These are phyloP conservation scores for Papilio protenor DNA, from an alignment of 2,888 invertebrate genomes.

Conservation along the genomic window DNA sequence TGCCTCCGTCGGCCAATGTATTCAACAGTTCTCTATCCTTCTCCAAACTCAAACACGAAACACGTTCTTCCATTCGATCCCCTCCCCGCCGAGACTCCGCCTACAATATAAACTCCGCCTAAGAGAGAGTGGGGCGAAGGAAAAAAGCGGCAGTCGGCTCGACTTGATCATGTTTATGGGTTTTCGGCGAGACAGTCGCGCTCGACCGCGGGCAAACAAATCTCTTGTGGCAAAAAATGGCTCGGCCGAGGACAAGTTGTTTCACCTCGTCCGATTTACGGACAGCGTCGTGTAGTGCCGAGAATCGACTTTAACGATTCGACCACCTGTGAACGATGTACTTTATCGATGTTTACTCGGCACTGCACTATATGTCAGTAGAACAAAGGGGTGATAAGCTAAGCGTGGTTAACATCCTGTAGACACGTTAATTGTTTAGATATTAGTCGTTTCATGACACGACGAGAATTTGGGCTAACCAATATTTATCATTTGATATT, in stretches of 20 bases:
- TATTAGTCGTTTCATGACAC: neutral
- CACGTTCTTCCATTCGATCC: constrained; percentile 70
- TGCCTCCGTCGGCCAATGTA: constrained; percentile 65
- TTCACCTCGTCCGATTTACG: constrained; percentile 81
- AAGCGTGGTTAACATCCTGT: constrained; percentile 16
- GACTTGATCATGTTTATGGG: constrained; percentile 83
- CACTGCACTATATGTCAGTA: constrained; percentile 30
- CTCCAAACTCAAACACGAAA: constrained; percentile 62
- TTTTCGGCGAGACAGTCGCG: constrained; percentile 81
- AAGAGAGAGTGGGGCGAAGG: constrained; percentile 71
- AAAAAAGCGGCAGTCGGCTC: constrained; percentile 79
- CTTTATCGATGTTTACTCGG: constrained; percentile 28
- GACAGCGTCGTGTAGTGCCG: constrained; percentile 64
- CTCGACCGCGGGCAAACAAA: constrained; percentile 80
- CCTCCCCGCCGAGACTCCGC: constrained; percentile 61
- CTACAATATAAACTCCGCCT: constrained; percentile 62
- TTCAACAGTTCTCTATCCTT: constrained; percentile 68
- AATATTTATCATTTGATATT: neutral
- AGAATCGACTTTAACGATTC: constrained; percentile 57
- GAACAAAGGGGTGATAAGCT: constrained; percentile 30
- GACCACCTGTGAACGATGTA: constrained; percentile 42
- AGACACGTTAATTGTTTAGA: constrained; percentile 33
- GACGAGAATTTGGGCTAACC: neutral
- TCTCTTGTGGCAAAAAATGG: constrained; percentile 83
- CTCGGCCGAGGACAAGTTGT: constrained; percentile 80